Evolutionary conservation across 2,113 vertebrate genomes (phyloP), one percentile per base, ranked within the genome.

Genomic region (Dicaeum eximium): DNA sequence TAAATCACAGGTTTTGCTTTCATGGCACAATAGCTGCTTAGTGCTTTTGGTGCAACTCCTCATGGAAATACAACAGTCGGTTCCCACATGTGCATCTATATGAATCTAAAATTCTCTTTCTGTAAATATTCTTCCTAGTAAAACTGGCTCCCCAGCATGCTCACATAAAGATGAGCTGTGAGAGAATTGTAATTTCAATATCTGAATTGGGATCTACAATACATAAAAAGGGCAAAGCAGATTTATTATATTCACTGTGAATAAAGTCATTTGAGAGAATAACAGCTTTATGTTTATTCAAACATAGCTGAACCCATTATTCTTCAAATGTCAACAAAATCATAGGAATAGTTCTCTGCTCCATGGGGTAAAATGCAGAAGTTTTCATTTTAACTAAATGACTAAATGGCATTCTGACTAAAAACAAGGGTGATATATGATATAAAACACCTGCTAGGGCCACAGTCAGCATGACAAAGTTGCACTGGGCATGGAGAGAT

Each of bases 281-380:
- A 84, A 79, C 51, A 64, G 38, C 40, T 84, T 92, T 71, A 64
- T 91, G 72, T 91, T 94, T 92, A 80, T 74, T 90, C 66, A 89
- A 51, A 89, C 48, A 62, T 53, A 69, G 92, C 75, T 50, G 70
- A 70, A 51, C n/a, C 69, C 61, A 45, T 84, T 90, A 78, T 54
- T 86, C 60, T 83, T 86, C 75, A 84, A 88, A 84, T 25, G 12
- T 38, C 91, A 90, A 37, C 24, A 67, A 73, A 88, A 71, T 17
- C 73, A 31, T 40, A n/a, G 62, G 42, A 90, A 45, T 24, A 83
- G 69, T 80, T 75, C 54, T 86, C 51, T 66, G 54, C 60, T 94
- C 77, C 2, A 0, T 62, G 47, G 77, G 51, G 33, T 64, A 58
- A 53, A 48, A 45, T 2, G 12, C 15, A 69, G 27, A 70, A 79